A percentile compares a stretch with the other conserved stretches of the same genome.
These are phyloP conservation scores for Cheilosia scutellata DNA, from an alignment of 2,888 invertebrate genomes.

Conservation along the genomic window DNA sequence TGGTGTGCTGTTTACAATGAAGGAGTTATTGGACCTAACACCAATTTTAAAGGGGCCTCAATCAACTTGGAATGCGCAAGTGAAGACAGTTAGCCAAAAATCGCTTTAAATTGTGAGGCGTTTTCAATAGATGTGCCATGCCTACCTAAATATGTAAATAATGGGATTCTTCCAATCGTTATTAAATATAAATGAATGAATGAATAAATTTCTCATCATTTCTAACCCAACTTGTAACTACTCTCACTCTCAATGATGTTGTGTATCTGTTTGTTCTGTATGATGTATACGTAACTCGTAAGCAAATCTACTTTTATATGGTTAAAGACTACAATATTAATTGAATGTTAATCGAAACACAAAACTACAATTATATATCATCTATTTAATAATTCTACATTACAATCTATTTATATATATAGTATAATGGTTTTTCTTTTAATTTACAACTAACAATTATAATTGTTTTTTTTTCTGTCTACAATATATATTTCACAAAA, in stretches of 20 bases:
- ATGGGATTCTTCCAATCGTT: no score
- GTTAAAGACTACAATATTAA: conserved; percentile 29
- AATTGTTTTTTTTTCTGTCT: conserved; percentile 5
- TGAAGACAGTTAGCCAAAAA: no score
- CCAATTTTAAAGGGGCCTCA: no score
- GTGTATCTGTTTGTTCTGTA: not conserved
- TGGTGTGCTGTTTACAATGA: no score
- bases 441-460: conserved; percentile 37
- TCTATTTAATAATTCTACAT: conserved; percentile 41
- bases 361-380: conserved; percentile 42
- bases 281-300: not conserved
- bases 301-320: conserved; percentile 39
- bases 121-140: no score
- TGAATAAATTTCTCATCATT: no score
- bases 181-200: no score
- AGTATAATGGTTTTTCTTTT: conserved; percentile 8
- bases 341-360: conserved; percentile 58
- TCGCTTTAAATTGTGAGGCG: no score
- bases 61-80: no score
- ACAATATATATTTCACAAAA: conserved; percentile 29
- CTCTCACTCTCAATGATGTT: not conserved
- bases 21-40: no score
- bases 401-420: not conserved
- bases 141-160: no score
- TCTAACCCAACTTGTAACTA: not conserved